Evolutionary conservation across 2,888 invertebrate species (phyloP).

Genomic region (Cosmia pyralina): DNA sequence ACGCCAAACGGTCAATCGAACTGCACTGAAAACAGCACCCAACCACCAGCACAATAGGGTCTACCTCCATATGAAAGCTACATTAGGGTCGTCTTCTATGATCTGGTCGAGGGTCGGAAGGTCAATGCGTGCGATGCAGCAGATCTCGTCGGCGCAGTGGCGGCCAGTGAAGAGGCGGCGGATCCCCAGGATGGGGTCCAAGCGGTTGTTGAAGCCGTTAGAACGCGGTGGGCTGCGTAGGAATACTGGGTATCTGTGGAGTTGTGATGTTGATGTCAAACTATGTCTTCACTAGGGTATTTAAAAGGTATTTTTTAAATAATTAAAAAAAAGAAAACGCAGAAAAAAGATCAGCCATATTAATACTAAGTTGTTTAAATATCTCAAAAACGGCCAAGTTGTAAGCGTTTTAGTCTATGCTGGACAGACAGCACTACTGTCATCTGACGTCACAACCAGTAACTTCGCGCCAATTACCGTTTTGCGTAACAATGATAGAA

Average conservation of each 20-base stretch:
- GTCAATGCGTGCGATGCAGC: constrained; percentile 94
- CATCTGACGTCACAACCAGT: no score
- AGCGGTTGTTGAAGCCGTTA: constrained; percentile 75
- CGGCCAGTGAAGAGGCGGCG: constrained; percentile 94
- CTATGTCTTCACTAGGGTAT: background rate
- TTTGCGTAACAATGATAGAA: no score
- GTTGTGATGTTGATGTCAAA: background rate
- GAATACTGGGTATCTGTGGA: constrained; percentile 83
- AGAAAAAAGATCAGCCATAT: background rate
- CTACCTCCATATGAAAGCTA: constrained; percentile 95
- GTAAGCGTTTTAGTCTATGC: background rate
- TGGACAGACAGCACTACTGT: background rate
- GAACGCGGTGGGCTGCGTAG: constrained; percentile 72
- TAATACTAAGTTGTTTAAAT: no score
- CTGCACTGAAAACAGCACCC: constrained; percentile 22
- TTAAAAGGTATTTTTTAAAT: background rate
- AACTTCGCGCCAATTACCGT: no score
- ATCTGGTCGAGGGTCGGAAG: constrained; percentile 94
- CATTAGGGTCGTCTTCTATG: constrained; percentile 95
- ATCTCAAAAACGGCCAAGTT: background rate
- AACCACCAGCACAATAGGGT: background rate
- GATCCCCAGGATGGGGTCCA: constrained; percentile 82
- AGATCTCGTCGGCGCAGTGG: constrained; percentile 96
- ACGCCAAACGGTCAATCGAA: constrained; percentile 24
- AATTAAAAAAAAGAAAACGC: background rate